Evolutionary conservation across 2,888 invertebrate species (phyloP), one percentile per base, ranked within the genome.

Genomic region (Polymixis lichenea): DNA sequence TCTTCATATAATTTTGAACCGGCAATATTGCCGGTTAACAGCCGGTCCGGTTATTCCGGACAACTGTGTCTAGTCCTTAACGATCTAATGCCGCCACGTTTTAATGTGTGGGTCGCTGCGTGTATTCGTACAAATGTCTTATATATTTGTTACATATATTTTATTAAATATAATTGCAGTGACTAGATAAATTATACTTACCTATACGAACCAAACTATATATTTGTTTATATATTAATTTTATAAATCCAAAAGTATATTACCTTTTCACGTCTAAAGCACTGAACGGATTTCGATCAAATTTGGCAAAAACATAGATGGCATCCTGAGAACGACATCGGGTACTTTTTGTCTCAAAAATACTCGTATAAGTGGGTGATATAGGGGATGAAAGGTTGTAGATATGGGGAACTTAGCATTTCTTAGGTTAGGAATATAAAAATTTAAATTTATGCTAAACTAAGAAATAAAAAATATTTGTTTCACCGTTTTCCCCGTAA

Each of bases 1-100:
- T 43, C 55, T 51, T 55, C 65, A 61, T 66, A 55, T 61, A 72
- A 78, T 55, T 78, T 55, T 13, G 19, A 71, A 53, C 51, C 28
- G n/a, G 56, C 62, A 43, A n/a, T 56, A 64, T 8, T 22, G 28
- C n/a, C 68, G 13, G 22, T 38, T 60, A 15, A 53, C 43, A 53
- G 22, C 51, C 43, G 56, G 22, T 1, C n/a, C 11, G 43, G 28
- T 15, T 80, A 51, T 71, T 70, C n/a, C 64, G n/a, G 8, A 62
- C 72, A 77, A 58, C 72, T 78, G 68, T 55, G 78, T 46, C 43
- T 53, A 32, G 58, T n/a, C n/a, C 38, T 46, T 51, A 76, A 65
- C 38, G 49, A 13, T 51, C 49, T 62, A 62, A 64, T 70, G 25
- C 49, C n/a, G 1, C 22, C 32, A 46, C 60, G 19, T 43, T 56